These are phyloP conservation scores for Larimichthys polyactis DNA, from an alignment of 2,113 vertebrate genomes.

Conservation along the genomic window DNA sequence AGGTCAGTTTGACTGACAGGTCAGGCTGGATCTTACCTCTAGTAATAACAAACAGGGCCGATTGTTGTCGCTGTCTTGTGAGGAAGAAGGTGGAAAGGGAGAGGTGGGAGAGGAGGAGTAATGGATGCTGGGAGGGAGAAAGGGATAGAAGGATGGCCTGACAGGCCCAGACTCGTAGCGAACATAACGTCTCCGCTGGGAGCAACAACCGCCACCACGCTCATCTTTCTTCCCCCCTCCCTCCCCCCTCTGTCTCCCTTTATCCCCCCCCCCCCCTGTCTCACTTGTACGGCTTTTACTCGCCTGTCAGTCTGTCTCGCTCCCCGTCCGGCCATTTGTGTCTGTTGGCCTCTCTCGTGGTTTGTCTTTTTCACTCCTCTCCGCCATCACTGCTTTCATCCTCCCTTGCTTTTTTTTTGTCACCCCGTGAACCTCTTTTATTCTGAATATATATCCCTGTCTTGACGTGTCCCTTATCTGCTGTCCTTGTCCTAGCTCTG, in stretches of 20 bases:
- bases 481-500: conserved; percentile 46
- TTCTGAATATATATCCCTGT: conserved; percentile 32
- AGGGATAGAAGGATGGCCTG: conserved; percentile 57
- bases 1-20: conserved; percentile 44
- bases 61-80: conserved; percentile 38
- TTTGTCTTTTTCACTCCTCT: conserved; percentile 33
- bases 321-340: conserved; percentile 58
- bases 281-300: conserved; percentile 67
- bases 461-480: conserved; percentile 54
- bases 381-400: neutral
- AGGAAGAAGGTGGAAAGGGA: neutral
- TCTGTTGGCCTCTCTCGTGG: conserved; percentile 49
- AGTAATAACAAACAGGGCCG: conserved; percentile 57
- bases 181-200: conserved; percentile 69
- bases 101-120: neutral
- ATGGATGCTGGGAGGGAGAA: conserved; percentile 14
- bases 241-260: neutral
- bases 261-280: neutral
- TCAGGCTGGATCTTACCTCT: conserved; percentile 39
- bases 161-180: conserved; percentile 59
- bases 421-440: conserved; percentile 32
- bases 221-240: conserved; percentile 47
- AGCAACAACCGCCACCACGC: conserved; percentile 45
- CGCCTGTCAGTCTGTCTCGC: conserved; percentile 63
- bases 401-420: conserved; percentile 27